Conservation (phyloP, 2,888 invertebrate genomes). For the Drosophila formosana region DNA sequence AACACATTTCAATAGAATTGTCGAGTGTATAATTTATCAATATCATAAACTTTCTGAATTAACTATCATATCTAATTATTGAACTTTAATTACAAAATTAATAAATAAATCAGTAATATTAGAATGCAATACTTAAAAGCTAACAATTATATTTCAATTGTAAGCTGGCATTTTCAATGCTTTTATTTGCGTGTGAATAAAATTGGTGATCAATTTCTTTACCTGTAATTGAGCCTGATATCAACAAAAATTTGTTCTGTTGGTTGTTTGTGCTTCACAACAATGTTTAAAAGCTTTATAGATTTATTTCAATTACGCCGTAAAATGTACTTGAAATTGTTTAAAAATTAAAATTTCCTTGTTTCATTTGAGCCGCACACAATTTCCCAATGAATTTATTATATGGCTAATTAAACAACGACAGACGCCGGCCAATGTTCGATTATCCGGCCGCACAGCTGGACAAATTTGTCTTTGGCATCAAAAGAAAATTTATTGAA, state of each 20-base stretch:
- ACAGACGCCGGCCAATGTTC: constrained; percentile 6
- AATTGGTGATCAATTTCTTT: neutral
- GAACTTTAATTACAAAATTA: too few relatives aligned
- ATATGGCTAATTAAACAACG: constrained; percentile 45
- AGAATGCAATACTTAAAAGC: too few relatives aligned
- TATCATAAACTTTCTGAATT: neutral
- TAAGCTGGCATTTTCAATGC: neutral
- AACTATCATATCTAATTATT: too few relatives aligned
- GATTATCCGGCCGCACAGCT: constrained; percentile 20
- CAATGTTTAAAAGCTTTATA: constrained; percentile 45
- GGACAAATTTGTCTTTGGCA: constrained; percentile 58
- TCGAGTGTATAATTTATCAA: neutral
- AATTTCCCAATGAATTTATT: constrained; percentile 54
- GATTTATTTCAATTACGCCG: constrained; percentile 67
- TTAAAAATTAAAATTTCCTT: constrained; percentile 35
- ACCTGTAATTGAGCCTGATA: constrained; percentile 7
- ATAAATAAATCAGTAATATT: too few relatives aligned
- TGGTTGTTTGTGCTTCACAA: constrained; percentile 25
- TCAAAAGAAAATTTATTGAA: constrained; percentile 55
- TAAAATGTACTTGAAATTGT: constrained; percentile 74
- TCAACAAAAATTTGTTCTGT: constrained; percentile 8
- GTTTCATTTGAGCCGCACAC: neutral
- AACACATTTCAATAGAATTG: too few relatives aligned
- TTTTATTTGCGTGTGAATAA: neutral
- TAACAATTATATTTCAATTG: too few relatives aligned